Base-by-base conservation (phyloP, 2,113 vertebrate species). In the Nicator chloris region DNA sequence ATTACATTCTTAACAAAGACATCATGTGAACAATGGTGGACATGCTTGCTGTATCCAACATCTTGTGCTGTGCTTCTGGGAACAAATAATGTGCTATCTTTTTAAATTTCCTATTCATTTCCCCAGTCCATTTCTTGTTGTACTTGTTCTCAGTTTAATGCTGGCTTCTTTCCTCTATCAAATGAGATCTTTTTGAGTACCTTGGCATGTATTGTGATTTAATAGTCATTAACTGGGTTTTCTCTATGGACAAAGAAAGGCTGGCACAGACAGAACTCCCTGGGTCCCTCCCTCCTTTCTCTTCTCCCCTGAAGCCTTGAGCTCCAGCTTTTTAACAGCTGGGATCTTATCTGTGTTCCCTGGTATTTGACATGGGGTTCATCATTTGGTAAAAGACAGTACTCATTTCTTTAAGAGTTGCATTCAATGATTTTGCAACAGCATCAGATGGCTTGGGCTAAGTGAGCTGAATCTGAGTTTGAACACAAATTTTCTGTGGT, bases 1-100 rank as follows among this genome's bases (percentile, higher is more conserved):
- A 79, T 96, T 96, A 82, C 86, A 90, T 80, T 80, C 54, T 13
- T 92, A 86, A 88, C 75, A 96, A 95, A 95, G 93, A 88, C 87
- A 91, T 96, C 64, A 79, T 82, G 35, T 68, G 80, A 95, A 96
- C 92, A 95, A 91, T 82, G 39, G 76, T 70, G 59, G 82, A 93
- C 88, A 86, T 79, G 72, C 61, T 31, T 90, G 71, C 70, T 95
- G 37, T 83, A 83, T 94, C 87, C 85, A 86, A 39, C 80, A 84
- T 92, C 87, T 88, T 91, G 31, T 3, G 11, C 61, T 65, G 26
- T 80, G 79, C 83, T 71, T 88, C 60, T 92, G 83, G 73, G 89
- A 88, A 63, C 82, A 94, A 93, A 93, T 95, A 78, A 88, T 56
- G 37, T 0, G 4, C 82, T 96, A 79, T 96, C 86, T 96, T 93